Evolutionary conservation across 1,140 invertebrate species (phyloP), one percentile per base, ranked within the genome.

Genomic region (Anthonomus grandis): DNA sequence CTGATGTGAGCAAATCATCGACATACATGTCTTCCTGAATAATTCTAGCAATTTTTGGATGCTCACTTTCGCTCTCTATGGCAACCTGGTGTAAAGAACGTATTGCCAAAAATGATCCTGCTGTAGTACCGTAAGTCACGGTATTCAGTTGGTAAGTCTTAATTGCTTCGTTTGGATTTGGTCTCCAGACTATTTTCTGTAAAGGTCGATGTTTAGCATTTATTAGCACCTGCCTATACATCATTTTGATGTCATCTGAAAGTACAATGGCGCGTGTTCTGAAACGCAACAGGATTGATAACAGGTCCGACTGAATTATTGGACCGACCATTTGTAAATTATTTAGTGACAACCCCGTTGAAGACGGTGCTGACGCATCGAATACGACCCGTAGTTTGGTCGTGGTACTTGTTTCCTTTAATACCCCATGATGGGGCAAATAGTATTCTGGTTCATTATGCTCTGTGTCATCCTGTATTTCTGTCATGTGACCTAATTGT

Each of bases 131-230:
- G n/a, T n/a, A n/a, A n/a, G n/a, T n/a, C n/a, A n/a, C n/a, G n/a
- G n/a, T n/a, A n/a, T n/a, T n/a, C n/a, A n/a, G n/a, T n/a, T n/a
- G n/a, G n/a, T n/a, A n/a, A n/a, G 6, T 50, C 25, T 39, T 39
- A 0, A 13, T 17, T 39, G 1, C 13, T 2, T 24, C 72, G 6
- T 42, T 27, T 0, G 61, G 60, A 12, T 50, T 23, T 0, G 50
- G 4, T 55, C 25, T 4, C 72, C 72, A 76, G 1, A 75, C 5
- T n/a, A 76, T 73, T 57, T 59, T 51, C 59, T 75, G 71, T n/a
- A 68, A 62, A 25, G 67, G 37, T 24, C 44, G 19, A 55, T 74
- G 64, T 25, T 68, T n/a, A n/a, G n/a, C n/a, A n/a, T n/a, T n/a
- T n/a, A n/a, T n/a, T n/a, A n/a, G n/a, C n/a, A n/a, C n/a, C n/a